Conservation (phyloP, 1,140 invertebrate species). For the Hycleus phaleratus region DNA sequence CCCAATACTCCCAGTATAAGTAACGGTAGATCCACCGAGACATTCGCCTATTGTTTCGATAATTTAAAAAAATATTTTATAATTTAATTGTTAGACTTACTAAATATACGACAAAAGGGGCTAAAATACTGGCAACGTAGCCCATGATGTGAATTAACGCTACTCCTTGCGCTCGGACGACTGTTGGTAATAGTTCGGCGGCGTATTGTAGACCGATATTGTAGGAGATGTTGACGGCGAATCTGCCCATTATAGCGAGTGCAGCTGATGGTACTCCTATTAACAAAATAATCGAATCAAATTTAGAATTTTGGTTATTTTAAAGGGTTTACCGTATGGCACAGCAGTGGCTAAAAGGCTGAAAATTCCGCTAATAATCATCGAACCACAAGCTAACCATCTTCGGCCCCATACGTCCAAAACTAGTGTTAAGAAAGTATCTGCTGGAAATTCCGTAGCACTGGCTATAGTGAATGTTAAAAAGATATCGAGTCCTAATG, state of each 20-base stretch:
- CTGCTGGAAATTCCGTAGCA: conserved; percentile 74
- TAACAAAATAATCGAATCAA: neutral
- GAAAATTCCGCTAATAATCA: conserved; percentile 71
- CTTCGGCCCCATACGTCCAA: conserved; percentile 75
- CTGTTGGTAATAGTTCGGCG: conserved; percentile 77
- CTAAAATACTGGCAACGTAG: conserved; percentile 71
- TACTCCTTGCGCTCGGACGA: conserved; percentile 75
- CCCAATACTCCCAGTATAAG: conserved; percentile 66
- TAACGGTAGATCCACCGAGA: conserved; percentile 61
- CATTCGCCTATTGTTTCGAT: conserved; percentile 47
- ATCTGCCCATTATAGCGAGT: conserved; percentile 69
- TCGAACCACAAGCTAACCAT: conserved; percentile 73
- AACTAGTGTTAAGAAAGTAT: conserved; percentile 69
- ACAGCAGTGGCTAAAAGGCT: conserved; percentile 65
- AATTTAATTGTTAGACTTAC: conserved; percentile 40
- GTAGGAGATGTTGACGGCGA: conserved; percentile 79
- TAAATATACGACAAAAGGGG: conserved; percentile 75
- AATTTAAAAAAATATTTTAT: conserved; percentile 16
- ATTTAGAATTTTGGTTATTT: neutral
- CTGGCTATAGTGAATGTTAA: conserved; percentile 76
- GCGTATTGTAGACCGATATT: conserved; percentile 86
- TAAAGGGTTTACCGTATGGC: conserved; percentile 50
- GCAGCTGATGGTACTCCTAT: conserved; percentile 58
- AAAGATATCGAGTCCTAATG: conserved; percentile 69
- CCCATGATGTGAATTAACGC: conserved; percentile 80